A percentile compares a stretch with the other conserved stretches of the same genome.
phyloP scores from a whole-genome alignment of 2,888 invertebrate species.

The Muschampia plurimacula region DNA sequence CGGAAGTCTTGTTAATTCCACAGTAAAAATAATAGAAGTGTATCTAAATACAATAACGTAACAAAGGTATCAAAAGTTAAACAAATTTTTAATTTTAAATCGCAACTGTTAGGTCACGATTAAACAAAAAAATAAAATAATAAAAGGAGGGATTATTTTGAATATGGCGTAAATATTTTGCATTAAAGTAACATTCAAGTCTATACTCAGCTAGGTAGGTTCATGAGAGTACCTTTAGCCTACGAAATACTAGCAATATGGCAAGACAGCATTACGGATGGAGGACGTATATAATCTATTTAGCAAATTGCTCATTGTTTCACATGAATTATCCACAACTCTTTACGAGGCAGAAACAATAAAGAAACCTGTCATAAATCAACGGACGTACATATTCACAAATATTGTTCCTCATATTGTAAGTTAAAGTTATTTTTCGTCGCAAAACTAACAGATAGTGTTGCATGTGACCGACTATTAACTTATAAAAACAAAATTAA shows the following conservation, averaged over 20 bases:
- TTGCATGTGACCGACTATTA: constrained; percentile 39
- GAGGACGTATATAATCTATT: constrained; percentile 83
- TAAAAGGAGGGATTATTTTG: constrained; percentile 26
- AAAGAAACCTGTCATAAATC: constrained; percentile 79
- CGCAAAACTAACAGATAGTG: constrained; percentile 60
- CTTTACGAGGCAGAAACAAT: constrained; percentile 82
- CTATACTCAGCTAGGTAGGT: constrained; percentile 55
- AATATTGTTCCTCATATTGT: constrained; percentile 67
- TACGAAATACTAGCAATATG: constrained; percentile 80
- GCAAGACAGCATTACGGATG: constrained; percentile 84
- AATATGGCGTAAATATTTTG: constrained; percentile 21
- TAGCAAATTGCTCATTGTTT: constrained; percentile 84
- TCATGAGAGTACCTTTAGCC: constrained; percentile 66
- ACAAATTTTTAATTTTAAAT: constrained; percentile 36
- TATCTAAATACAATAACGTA: constrained; percentile 50
- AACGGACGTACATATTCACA: constrained; percentile 71
- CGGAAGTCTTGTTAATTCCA: constrained; percentile 67
- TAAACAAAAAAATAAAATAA: constrained; percentile 25
- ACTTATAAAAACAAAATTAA: constrained; percentile 50
- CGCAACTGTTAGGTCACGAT: constrained; percentile 23
- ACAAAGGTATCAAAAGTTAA: constrained; percentile 49
- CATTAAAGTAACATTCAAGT: constrained; percentile 33
- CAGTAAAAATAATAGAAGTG: constrained; percentile 48
- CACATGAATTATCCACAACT: constrained; percentile 74
- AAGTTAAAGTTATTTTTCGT: constrained; percentile 69